These are phyloP conservation scores for Panagrolaimus sp. DNA, from an alignment of 1,140 invertebrate species.

Conservation along the genomic window DNA sequence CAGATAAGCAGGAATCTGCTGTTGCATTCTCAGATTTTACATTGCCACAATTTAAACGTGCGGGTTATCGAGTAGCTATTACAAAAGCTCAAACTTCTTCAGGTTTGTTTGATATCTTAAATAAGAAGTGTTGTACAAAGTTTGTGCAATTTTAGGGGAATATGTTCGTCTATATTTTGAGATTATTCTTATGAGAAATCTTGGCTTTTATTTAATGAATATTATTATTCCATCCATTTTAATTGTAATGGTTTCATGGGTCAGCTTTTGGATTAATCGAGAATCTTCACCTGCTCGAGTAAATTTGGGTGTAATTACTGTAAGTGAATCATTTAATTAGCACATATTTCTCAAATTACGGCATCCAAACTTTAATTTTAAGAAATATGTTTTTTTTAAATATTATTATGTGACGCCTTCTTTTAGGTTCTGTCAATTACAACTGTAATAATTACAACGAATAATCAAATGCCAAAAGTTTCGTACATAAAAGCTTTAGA, in stretches of 20 bases:
- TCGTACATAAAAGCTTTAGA: slow-evolving; percentile 48
- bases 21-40: slow-evolving; percentile 33
- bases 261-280: slow-evolving; percentile 63
- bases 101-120: background rate
- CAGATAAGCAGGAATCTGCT: slow-evolving; percentile 24
- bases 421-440: slow-evolving; percentile 41
- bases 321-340: too few species aligned
- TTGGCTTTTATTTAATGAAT: slow-evolving; percentile 97
- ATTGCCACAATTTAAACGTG: slow-evolving; percentile 37
- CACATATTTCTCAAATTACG: too few species aligned
- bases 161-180: slow-evolving; percentile 59
- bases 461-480: slow-evolving; percentile 49
- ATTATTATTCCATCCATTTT: slow-evolving; percentile 96
- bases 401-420: too few species aligned
- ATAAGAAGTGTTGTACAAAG: too few species aligned
- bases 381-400: too few species aligned
- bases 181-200: slow-evolving; percentile 91
- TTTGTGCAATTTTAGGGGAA: background rate
- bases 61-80: slow-evolving; percentile 30
- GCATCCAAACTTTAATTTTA: too few species aligned
- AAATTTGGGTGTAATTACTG: slow-evolving; percentile 40
- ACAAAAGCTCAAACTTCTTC: slow-evolving; percentile 37
- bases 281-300: slow-evolving; percentile 46
- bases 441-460: slow-evolving; percentile 48
- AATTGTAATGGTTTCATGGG: slow-evolving; percentile 97